A percentile compares a stretch with the other conserved stretches of the same genome.
Evolutionary conservation across 2,888 invertebrate species (phyloP).

Genomic region (Resseliella maxima): DNA sequence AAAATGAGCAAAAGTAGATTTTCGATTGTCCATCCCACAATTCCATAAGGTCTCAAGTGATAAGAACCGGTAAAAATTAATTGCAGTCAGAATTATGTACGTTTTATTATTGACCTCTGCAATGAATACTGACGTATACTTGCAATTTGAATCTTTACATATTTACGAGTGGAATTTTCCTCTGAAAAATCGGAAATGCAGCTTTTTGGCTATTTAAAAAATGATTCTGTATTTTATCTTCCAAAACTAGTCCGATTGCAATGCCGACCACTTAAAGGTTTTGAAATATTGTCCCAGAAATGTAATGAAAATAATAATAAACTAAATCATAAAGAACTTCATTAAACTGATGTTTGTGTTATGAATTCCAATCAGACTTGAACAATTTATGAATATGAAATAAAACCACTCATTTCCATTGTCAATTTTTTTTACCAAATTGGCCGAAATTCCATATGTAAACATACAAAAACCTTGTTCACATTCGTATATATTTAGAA

Average conservation of each 20-base stretch:
- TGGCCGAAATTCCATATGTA: neutral
- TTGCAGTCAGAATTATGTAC: neutral
- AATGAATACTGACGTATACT: too few species aligned
- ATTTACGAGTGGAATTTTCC: neutral
- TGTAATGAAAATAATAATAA: neutral
- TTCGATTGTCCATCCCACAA: neutral
- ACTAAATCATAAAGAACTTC: neutral
- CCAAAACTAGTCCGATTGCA: conserved; percentile 9
- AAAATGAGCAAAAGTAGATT: neutral
- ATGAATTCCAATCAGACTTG: neutral
- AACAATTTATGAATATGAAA: neutral
- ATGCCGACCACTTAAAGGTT: conserved; percentile 18
- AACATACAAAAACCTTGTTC: neutral
- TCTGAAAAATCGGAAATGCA: neutral
- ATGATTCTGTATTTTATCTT: neutral
- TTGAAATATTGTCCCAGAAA: neutral
- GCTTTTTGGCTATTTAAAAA: neutral
- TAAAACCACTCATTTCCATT: neutral
- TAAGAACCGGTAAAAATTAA: neutral
- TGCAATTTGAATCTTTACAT: too few species aligned
- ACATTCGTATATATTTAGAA: neutral
- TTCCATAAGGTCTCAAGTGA: neutral
- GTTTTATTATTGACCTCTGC: too few species aligned
- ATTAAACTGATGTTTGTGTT: neutral
- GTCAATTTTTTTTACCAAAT: neutral